These are phyloP conservation scores for Metacarcinus magister DNA, from an alignment of 2,888 invertebrate genomes.

Conservation along the genomic window DNA sequence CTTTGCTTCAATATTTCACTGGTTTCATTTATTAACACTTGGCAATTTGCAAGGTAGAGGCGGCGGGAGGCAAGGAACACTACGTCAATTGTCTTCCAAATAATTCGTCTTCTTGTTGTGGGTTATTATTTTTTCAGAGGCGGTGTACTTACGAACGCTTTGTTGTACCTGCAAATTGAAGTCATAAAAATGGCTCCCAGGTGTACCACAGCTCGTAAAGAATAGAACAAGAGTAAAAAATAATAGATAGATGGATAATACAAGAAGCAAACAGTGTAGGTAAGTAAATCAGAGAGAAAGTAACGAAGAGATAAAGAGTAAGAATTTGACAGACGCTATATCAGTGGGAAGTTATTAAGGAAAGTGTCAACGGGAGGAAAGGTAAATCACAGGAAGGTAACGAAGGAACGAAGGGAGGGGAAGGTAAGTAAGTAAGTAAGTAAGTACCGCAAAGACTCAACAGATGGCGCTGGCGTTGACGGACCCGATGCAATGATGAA, in stretches of 20 bases:
- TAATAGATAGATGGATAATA: neutral
- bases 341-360: neutral
- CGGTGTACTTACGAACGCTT: neutral
- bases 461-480: neutral
- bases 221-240: neutral
- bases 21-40: slow-evolving; percentile 44
- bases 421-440: neutral
- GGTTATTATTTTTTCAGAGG: slow-evolving; percentile 34
- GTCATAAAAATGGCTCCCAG: slow-evolving; percentile 35
- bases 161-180: slow-evolving; percentile 28
- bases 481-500: neutral
- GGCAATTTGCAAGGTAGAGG: neutral
- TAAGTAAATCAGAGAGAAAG: neutral
- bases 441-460: neutral
- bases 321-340: slow-evolving; percentile 26
- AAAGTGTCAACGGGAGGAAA: neutral
- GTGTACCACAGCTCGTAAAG: slow-evolving; percentile 28
- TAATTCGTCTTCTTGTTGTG: slow-evolving; percentile 46
- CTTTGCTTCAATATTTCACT: neutral
- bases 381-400: neutral
- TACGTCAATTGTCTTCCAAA: slow-evolving; percentile 33
- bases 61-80: slow-evolving; percentile 11
- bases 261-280: slow-evolving; percentile 1
- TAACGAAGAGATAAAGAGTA: slow-evolving; percentile 22
- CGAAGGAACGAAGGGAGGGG: neutral